Conservation (phyloP, 92 coral and sea anemone species). For the Porites rus region DNA sequence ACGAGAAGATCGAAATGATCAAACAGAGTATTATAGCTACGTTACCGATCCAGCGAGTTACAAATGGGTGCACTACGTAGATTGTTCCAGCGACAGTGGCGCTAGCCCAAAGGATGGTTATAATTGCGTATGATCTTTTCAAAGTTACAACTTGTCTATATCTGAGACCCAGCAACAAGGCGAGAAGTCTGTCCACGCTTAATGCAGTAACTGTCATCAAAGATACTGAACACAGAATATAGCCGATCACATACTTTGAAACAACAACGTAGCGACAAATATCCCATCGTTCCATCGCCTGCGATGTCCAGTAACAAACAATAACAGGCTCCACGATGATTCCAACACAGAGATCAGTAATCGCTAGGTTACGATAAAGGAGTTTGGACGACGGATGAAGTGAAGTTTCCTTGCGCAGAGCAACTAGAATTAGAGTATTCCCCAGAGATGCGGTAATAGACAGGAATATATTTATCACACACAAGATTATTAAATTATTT, state of each 20-base stretch:
- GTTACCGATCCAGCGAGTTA: no score
- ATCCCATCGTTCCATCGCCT: not conserved
- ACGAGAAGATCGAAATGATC: no score
- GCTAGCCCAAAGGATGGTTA: no score
- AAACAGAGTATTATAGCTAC: no score
- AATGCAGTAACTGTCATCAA: not conserved
- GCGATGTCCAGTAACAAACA: not conserved
- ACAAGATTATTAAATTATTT: not conserved
- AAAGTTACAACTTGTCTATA: constrained; percentile 15
- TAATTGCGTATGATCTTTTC: no score
- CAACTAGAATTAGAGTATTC: constrained; percentile 17
- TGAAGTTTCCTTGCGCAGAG: constrained; percentile 7
- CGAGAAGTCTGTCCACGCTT: constrained; percentile 37
- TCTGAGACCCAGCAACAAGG: constrained; percentile 10
- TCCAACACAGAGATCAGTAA: not conserved
- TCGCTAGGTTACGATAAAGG: not conserved
- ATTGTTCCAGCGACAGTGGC: no score
- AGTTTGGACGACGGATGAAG: constrained; percentile 36
- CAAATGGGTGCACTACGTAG: no score
- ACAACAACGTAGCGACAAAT: not conserved
- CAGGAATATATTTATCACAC: constrained; percentile 1
- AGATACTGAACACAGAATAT: not conserved
- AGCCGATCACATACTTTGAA: not conserved
- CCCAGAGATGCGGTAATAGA: constrained; percentile 18
- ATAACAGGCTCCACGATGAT: not conserved